phyloP scores from a whole-genome alignment of 2,797 vertebrate genomes.

The Parauchenoglanis ngamensis region DNA sequence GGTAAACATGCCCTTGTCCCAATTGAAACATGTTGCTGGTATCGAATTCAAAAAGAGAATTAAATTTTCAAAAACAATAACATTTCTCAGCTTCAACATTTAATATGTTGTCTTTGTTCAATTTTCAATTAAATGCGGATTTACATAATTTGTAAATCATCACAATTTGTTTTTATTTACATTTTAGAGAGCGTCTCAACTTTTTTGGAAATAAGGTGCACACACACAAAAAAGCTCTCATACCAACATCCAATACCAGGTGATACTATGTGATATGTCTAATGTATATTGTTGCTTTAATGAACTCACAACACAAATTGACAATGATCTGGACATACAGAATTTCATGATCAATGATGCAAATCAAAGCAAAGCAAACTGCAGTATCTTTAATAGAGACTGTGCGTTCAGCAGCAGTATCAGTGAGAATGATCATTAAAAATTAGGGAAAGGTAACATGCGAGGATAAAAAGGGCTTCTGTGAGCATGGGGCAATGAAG shows the following conservation, averaged over 20 bases:
- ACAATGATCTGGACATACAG: not conserved
- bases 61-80: too few relatives aligned
- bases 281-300: not conserved
- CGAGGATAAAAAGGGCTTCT: not conserved
- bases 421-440: not conserved
- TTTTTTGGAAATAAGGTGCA: too few relatives aligned
- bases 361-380: not conserved
- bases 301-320: not conserved
- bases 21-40: too few relatives aligned
- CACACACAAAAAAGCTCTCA: not conserved
- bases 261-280: not conserved
- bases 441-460: not conserved
- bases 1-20: too few relatives aligned
- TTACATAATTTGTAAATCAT: too few relatives aligned
- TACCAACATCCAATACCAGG: not conserved
- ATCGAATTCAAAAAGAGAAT: too few relatives aligned
- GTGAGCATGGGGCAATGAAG: not conserved
- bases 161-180: too few relatives aligned
- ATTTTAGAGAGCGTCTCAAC: too few relatives aligned
- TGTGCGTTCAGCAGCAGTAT: not conserved
- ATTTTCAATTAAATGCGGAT: too few relatives aligned
- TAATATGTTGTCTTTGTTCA: too few relatives aligned
- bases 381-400: not conserved
- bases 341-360: not conserved
- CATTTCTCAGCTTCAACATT: too few relatives aligned